These are phyloP conservation scores for Aythya baeri DNA, from an alignment of 2,113 vertebrate genomes.

Conservation along the genomic window DNA sequence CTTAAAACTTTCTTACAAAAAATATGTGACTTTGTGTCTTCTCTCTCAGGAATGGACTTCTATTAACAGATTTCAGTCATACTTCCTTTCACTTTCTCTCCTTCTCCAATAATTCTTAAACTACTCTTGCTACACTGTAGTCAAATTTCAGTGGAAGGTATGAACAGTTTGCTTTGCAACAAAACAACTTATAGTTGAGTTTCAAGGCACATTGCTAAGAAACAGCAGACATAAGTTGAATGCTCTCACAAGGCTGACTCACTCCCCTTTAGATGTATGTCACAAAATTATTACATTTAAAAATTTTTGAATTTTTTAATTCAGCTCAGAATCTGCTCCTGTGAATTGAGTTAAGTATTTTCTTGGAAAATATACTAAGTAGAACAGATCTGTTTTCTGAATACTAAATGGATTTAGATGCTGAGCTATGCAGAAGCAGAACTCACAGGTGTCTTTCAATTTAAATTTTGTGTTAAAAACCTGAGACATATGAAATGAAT, in stretches of 20 bases:
- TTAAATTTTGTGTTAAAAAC: constrained; percentile 10
- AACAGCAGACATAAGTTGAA: not conserved
- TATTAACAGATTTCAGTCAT: not conserved
- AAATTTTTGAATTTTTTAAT: not conserved
- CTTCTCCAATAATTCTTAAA: not conserved
- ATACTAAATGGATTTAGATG: not conserved
- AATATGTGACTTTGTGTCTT: not conserved
- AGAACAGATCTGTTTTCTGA: not conserved
- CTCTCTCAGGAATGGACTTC: not conserved
- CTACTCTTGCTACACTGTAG: not conserved
- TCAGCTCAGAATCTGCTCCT: not conserved
- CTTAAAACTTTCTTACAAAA: not conserved
- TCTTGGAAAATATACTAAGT: not conserved
- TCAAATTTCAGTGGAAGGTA: not conserved
- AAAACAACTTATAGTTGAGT: not conserved
- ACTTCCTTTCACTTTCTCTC: not conserved
- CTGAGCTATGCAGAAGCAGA: constrained; percentile 4
- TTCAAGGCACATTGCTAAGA: not conserved
- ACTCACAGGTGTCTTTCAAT: not conserved
- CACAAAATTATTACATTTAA: not conserved
- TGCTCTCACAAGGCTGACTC: not conserved
- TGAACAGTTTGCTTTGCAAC: not conserved
- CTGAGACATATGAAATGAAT: not conserved
- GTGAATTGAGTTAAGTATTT: not conserved
- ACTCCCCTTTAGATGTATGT: not conserved